Evolutionary conservation across 2,888 invertebrate species (phyloP).

Genomic region (Epirrhoe alternata): DNA sequence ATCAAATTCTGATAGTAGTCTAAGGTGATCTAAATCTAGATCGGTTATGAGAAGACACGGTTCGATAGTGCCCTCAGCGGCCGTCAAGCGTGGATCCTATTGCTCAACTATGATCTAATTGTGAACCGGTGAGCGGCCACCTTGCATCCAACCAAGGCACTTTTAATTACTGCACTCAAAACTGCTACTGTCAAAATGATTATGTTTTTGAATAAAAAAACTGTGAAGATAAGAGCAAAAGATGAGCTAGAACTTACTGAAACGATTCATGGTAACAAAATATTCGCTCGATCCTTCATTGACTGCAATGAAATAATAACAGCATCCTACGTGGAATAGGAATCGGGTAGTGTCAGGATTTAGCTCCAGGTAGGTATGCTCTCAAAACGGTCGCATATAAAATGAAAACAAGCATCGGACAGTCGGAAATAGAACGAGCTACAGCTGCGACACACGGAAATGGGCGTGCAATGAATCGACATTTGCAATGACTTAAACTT

Average conservation of each 20-base stretch:
- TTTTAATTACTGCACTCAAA: conserved; percentile 33
- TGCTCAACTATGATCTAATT: conserved; percentile 63
- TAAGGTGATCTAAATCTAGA: conserved; percentile 3
- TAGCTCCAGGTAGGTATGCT: background rate
- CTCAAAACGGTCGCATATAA: background rate
- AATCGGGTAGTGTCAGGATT: no score
- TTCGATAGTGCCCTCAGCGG: conserved; percentile 58
- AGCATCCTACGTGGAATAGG: no score
- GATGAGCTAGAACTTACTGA: background rate
- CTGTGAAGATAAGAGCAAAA: background rate
- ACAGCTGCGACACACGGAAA: conserved; percentile 68
- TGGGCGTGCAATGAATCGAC: conserved; percentile 56
- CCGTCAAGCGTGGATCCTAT: conserved; percentile 72
- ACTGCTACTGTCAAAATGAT: background rate
- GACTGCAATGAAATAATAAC: no score
- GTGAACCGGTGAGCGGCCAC: conserved; percentile 58
- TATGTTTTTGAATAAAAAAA: background rate
- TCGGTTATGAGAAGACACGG: conserved; percentile 46
- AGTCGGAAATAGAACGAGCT: conserved; percentile 66
- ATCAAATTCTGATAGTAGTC: background rate
- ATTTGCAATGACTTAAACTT: conserved; percentile 28
- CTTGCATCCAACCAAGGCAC: conserved; percentile 69
- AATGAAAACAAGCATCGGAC: conserved; percentile 13
- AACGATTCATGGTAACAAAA: no score
- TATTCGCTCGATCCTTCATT: no score